Conservation (phyloP, 1,140 invertebrate species). For the Laodelphax striatellus region DNA sequence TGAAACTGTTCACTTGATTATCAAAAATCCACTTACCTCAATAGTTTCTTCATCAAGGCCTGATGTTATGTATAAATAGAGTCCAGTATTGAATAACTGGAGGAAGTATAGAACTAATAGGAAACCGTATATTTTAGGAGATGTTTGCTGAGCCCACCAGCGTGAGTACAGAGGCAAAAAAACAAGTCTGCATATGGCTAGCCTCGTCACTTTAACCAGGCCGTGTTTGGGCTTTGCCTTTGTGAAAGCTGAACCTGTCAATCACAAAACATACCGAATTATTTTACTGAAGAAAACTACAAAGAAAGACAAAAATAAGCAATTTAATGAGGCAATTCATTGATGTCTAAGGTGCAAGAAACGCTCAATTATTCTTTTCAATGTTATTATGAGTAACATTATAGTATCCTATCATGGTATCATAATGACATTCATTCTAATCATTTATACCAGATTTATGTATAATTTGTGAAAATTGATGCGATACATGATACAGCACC, state of each 20-base stretch:
- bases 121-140: slow-evolving; percentile 52
- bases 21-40: slow-evolving; percentile 15
- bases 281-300: background rate
- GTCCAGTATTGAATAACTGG: slow-evolving; percentile 54
- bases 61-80: slow-evolving; percentile 41
- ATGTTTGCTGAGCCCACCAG: slow-evolving; percentile 87
- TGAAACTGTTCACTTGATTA: too few species aligned
- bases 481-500: too few species aligned
- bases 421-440: too few species aligned
- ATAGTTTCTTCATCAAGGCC: slow-evolving; percentile 19
- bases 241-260: slow-evolving; percentile 77
- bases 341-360: too few species aligned
- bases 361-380: too few species aligned
- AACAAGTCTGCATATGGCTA: slow-evolving; percentile 63
- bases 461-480: too few species aligned
- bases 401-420: too few species aligned
- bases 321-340: background rate
- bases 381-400: too few species aligned
- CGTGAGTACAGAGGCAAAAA: slow-evolving; percentile 69
- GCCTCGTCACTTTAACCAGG: slow-evolving; percentile 63
- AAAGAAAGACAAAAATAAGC: slow-evolving; percentile 8
- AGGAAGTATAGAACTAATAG: slow-evolving; percentile 64
- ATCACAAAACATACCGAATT: slow-evolving; percentile 16
- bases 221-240: slow-evolving; percentile 88
- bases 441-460: too few species aligned